Conservation (phyloP, 2,113 vertebrate genomes). For the Nothocercus julius region DNA sequence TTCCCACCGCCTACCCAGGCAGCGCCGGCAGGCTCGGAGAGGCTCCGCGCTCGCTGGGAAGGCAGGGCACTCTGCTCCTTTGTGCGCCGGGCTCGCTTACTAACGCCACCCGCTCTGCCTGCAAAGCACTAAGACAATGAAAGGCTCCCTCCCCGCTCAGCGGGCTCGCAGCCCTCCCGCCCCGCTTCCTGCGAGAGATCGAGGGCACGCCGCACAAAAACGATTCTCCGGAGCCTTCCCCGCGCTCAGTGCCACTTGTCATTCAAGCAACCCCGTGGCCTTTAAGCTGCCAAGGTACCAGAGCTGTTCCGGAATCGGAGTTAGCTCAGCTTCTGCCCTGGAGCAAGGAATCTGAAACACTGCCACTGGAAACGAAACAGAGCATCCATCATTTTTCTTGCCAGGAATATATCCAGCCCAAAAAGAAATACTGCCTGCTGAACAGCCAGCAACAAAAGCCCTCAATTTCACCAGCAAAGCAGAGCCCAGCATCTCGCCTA, state of each 20-base stretch:
- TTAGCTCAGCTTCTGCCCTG: constrained; percentile 62
- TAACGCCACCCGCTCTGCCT: not conserved
- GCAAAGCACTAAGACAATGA: not conserved
- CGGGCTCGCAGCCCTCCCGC: not conserved
- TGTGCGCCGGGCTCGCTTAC: not conserved
- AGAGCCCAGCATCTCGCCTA: constrained; percentile 54
- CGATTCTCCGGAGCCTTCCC: not conserved
- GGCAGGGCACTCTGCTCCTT: not conserved
- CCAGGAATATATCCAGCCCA: constrained; percentile 81
- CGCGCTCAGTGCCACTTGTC: constrained; percentile 1
- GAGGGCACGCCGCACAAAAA: not conserved
- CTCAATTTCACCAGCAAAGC: constrained; percentile 65
- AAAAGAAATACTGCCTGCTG: constrained; percentile 78
- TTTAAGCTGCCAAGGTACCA: constrained; percentile 63
- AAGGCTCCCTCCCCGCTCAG: not conserved
- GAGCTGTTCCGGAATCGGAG: constrained; percentile 62
- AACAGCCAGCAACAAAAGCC: constrained; percentile 78
- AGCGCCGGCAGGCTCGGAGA: not conserved
- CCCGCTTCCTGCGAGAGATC: not conserved
- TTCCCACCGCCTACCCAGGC: not conserved
- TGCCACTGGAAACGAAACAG: constrained; percentile 75
- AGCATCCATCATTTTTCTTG: constrained; percentile 80
- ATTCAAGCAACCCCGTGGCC: constrained; percentile 52
- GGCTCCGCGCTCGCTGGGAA: not conserved
- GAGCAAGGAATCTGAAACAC: constrained; percentile 71